Percentiles rank a stretch among this genome's conserved stretches.
Evolutionary conservation across 1,140 invertebrate genomes (phyloP).

Genomic region (Littorina saxatilis): DNA sequence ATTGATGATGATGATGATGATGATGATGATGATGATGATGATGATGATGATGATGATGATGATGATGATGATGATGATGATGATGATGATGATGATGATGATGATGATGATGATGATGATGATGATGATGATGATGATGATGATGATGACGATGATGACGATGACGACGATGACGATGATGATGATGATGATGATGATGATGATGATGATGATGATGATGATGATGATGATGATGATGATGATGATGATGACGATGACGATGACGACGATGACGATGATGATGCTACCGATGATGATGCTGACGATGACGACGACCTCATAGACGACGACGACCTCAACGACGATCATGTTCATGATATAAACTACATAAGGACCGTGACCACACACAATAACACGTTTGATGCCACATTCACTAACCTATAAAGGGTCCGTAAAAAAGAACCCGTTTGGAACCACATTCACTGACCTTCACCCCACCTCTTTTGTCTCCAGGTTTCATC

Average conservation of each 20-base stretch:
- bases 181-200: background rate
- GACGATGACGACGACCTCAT: background rate
- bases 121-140: background rate
- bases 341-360: background rate
- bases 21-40: too few relatives aligned
- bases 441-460: too few relatives aligned
- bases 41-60: too few relatives aligned
- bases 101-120: too few relatives aligned
- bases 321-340: background rate
- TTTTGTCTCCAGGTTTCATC: conserved; percentile 5
- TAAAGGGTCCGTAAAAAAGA: background rate
- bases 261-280: background rate
- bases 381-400: too few relatives aligned
- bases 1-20: too few relatives aligned
- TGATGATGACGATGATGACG: background rate
- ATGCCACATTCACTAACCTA: background rate
- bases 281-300: too few relatives aligned
- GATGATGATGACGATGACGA: background rate
- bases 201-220: background rate
- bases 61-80: too few relatives aligned
- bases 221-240: background rate
- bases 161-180: background rate
- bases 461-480: background rate
- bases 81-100: too few relatives aligned
- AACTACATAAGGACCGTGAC: too few relatives aligned